phyloP scores from a whole-genome alignment of 2,888 invertebrate species.

The Thysanoteuthis rhombus region DNA sequence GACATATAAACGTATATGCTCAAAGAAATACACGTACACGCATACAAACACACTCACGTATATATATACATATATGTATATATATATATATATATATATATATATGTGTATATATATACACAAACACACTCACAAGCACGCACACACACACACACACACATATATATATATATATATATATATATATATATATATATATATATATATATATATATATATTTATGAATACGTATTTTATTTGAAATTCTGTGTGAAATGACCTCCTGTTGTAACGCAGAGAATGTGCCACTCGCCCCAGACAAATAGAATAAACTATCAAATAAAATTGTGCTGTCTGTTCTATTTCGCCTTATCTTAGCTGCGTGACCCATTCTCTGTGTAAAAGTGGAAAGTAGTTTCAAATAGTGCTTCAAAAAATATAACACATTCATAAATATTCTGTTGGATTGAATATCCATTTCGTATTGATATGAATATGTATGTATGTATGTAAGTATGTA shows the following conservation, averaged over 20 bases:
- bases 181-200: background rate
- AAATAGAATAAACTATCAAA: too few relatives aligned
- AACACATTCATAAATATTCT: too few relatives aligned
- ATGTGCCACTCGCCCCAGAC: too few relatives aligned
- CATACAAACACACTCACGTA: background rate
- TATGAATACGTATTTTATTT: too few relatives aligned
- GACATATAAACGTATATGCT: background rate
- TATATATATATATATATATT: background rate
- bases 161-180: background rate
- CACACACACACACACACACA: background rate
- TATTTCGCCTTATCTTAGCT: too few relatives aligned
- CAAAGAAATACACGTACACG: background rate
- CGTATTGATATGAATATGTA: background rate
- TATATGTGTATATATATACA: background rate
- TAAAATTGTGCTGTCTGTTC: too few relatives aligned
- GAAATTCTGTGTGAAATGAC: too few relatives aligned
- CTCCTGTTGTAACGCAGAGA: too few relatives aligned
- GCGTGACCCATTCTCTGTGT: too few relatives aligned
- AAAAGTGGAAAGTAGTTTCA: background rate
- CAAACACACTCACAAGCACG: background rate
- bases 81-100: background rate
- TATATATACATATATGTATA: background rate
- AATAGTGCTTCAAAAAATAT: too few relatives aligned
- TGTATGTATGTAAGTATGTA: background rate
- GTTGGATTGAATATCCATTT: too few relatives aligned